phyloP scores from a whole-genome alignment of 2,797 vertebrate genomes.

The Xenentodon cancila region DNA sequence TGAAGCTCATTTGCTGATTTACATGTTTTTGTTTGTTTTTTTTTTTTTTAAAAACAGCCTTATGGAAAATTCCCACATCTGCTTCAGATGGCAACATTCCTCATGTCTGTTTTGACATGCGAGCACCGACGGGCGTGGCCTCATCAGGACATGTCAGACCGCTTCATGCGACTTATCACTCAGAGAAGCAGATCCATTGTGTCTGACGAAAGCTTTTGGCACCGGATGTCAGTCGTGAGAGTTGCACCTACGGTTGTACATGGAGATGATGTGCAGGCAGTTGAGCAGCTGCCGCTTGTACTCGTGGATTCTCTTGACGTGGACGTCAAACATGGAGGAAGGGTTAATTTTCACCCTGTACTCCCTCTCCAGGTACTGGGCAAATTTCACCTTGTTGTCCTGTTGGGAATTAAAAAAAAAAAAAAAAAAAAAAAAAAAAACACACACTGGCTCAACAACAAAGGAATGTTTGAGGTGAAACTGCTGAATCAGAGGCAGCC shows the following conservation, averaged over 20 bases:
- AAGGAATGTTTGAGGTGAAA: neutral
- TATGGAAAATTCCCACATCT: slow-evolving; percentile 16
- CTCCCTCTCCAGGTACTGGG: slow-evolving; percentile 89
- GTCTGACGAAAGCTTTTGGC: neutral
- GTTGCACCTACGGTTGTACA: slow-evolving; percentile 94
- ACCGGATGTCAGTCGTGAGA: neutral
- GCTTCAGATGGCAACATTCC: neutral
- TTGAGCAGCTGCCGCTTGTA: slow-evolving; percentile 97
- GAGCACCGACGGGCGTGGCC: neutral
- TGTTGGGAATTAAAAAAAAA: slow-evolving; percentile 50
- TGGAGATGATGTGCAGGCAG: slow-evolving; percentile 92
- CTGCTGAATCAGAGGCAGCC: slow-evolving; percentile 7
- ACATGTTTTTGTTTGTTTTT: too few species aligned
- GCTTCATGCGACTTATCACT: neutral
- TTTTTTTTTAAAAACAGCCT: neutral
- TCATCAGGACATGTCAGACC: slow-evolving; percentile 19
- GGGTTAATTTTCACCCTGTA: slow-evolving; percentile 92
- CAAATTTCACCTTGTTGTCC: slow-evolving; percentile 97
- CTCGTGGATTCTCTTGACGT: slow-evolving; percentile 97
- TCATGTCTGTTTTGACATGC: slow-evolving; percentile 34
- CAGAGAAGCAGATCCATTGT: neutral
- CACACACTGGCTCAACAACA: slow-evolving; percentile 7
- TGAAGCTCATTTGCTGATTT: too few species aligned
- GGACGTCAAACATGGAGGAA: slow-evolving; percentile 95
- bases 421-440: neutral